A percentile compares a stretch with the other conserved stretches of the same genome.
These are phyloP conservation scores for Myotis lucifugus DNA, from an alignment of 2,113 vertebrate genomes.

Conservation along the genomic window DNA sequence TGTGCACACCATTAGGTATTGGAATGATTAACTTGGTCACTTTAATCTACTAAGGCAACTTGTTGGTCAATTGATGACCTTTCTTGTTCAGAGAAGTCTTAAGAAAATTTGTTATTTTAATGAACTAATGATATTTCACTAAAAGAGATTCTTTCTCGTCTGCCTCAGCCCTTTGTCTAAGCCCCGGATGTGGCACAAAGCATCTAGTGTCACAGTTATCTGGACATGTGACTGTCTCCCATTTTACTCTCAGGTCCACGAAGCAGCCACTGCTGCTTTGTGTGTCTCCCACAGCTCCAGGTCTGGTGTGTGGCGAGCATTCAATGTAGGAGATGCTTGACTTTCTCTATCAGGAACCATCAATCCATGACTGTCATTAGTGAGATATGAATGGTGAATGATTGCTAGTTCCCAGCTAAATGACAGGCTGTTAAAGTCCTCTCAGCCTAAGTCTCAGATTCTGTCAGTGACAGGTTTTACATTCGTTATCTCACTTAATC, in stretches of 20 bases:
- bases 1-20: not conserved
- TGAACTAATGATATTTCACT: not conserved
- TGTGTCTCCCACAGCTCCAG: not conserved
- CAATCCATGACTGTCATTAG: not conserved
- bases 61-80: not conserved
- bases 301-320: not conserved
- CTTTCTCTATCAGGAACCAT: not conserved
- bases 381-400: not conserved
- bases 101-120: not conserved
- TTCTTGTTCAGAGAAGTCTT: not conserved
- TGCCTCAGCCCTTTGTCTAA: not conserved
- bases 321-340: not conserved
- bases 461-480: not conserved
- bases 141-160: not conserved
- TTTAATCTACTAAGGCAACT: not conserved
- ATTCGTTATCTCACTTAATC: not conserved
- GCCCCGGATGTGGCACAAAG: not conserved
- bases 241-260: not conserved
- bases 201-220: not conserved
- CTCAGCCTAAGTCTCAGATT: not conserved
- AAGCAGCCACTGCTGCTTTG: not conserved
- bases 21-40: not conserved
- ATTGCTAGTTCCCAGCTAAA: not conserved
- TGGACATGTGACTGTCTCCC: rapidly evolving
- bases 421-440: not conserved